These are phyloP conservation scores for Galendromus occidentalis DNA, from an alignment of 1,140 invertebrate genomes.

Conservation along the genomic window DNA sequence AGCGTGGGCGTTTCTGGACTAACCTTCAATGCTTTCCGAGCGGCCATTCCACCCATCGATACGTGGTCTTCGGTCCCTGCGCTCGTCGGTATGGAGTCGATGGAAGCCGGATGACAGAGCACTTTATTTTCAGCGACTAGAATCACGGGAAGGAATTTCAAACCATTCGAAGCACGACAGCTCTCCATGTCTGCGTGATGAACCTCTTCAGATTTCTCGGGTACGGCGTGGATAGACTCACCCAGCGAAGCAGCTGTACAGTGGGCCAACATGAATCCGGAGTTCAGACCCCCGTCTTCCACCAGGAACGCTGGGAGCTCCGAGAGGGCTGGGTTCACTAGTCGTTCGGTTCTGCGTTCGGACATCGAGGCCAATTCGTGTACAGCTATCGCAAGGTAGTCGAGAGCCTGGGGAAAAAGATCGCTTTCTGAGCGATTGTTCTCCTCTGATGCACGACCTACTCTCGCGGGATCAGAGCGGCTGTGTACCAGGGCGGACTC, in stretches of 20 bases:
- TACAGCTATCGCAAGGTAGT: slow-evolving; percentile 49
- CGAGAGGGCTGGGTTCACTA: slow-evolving; percentile 46
- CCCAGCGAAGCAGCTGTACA: slow-evolving; percentile 47
- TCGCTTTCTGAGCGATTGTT: not conserved
- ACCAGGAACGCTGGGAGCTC: slow-evolving; percentile 48
- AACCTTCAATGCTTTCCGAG: slow-evolving; percentile 40
- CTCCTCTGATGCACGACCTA: not conserved
- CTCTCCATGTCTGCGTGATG: not conserved
- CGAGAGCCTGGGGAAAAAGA: slow-evolving; percentile 30
- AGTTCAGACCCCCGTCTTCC: slow-evolving; percentile 48
- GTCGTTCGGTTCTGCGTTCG: slow-evolving; percentile 44
- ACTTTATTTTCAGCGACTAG: slow-evolving; percentile 51
- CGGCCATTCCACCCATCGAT: slow-evolving; percentile 50
- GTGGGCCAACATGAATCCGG: slow-evolving; percentile 54
- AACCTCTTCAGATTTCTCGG: not conserved
- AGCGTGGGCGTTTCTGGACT: not conserved
- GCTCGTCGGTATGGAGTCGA: slow-evolving; percentile 48
- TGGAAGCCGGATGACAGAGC: slow-evolving; percentile 47
- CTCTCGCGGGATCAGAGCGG: not conserved
- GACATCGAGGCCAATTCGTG: slow-evolving; percentile 51
- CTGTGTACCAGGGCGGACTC: slow-evolving; percentile 4
- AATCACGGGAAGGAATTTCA: too few relatives aligned
- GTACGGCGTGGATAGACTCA: slow-evolving; percentile 22
- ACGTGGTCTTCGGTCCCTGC: slow-evolving; percentile 57
- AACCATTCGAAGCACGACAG: not conserved